phyloP scores from a whole-genome alignment of 2,888 invertebrate species.

The Xylota sylvarum region DNA sequence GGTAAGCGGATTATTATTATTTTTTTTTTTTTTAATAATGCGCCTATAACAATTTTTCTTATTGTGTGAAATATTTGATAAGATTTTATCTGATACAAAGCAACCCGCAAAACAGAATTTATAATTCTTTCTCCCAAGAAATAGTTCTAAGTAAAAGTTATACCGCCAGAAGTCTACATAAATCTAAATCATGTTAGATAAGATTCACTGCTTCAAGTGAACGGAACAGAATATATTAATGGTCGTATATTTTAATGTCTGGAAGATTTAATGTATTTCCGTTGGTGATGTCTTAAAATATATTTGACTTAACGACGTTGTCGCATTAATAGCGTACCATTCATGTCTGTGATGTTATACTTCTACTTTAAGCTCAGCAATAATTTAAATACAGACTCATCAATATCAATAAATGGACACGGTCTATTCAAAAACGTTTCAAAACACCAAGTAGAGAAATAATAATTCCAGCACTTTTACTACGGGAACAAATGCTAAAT shows the following conservation, averaged over 20 bases:
- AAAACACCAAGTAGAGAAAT: too few relatives aligned
- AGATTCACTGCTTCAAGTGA: not conserved
- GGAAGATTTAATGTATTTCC: not conserved
- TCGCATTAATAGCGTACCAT: not conserved
- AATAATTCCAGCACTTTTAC: too few relatives aligned
- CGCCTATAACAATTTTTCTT: not conserved
- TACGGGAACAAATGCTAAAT: too few relatives aligned
- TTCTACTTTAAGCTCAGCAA: too few relatives aligned
- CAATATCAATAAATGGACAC: too few relatives aligned
- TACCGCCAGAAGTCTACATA: not conserved
- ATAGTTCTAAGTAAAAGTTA: not conserved
- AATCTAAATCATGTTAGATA: not conserved
- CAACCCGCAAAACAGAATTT: not conserved
- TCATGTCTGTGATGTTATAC: too few relatives aligned
- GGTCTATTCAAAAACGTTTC: too few relatives aligned
- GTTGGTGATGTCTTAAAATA: not conserved
- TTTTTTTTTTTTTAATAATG: not conserved
- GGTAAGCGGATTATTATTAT: slow-evolving; percentile 4
- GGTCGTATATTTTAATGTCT: not conserved
- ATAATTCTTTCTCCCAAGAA: not conserved
- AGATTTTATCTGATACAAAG: not conserved
- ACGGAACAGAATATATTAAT: not conserved
- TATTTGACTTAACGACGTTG: not conserved
- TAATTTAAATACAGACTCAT: too few relatives aligned
- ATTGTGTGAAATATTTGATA: not conserved